Evolutionary conservation across 2,113 vertebrate genomes (phyloP).

Genomic region (Nerophis lumbriciformis): DNA sequence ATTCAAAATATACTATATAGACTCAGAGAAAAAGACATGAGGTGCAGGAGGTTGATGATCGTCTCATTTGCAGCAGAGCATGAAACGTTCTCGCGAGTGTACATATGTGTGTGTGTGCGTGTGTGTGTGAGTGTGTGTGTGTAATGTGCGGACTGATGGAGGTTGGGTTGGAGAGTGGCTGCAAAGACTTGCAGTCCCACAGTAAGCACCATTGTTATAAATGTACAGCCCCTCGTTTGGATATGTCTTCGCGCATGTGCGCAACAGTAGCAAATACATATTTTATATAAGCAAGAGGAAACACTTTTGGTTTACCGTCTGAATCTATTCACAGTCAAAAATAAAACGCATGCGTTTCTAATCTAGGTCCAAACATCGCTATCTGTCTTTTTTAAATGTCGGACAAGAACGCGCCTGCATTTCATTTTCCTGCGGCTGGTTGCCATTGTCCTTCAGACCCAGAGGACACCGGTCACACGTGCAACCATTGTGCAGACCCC

Average conservation of each 20-base stretch:
- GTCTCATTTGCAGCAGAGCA: constrained; percentile 31
- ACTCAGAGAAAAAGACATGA: constrained; percentile 23
- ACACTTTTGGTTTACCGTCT: not conserved
- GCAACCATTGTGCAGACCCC: constrained; percentile 30
- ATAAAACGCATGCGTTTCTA: not conserved
- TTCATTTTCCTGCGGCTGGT: constrained; percentile 22
- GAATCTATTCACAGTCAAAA: not conserved
- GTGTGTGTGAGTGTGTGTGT: not conserved
- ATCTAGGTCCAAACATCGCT: constrained; percentile 8
- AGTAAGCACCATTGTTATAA: not conserved
- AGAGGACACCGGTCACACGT: constrained; percentile 56
- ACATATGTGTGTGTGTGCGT: constrained; percentile 13
- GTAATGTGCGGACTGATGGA: not conserved
- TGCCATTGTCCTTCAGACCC: constrained; percentile 60
- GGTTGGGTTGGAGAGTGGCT: not conserved
- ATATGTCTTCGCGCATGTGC: no score
- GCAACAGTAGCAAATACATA: no score
- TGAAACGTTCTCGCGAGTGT: constrained; percentile 22
- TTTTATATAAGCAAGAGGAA: not conserved
- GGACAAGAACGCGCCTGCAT: not conserved
- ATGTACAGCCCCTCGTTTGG: not conserved
- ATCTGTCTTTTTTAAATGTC: constrained; percentile 37
- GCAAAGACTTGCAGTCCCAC: no score
- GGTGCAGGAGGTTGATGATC: constrained; percentile 12
- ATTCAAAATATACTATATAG: not conserved